Conservation (phyloP, 2,113 vertebrate species). For the Climacteris rufus region DNA sequence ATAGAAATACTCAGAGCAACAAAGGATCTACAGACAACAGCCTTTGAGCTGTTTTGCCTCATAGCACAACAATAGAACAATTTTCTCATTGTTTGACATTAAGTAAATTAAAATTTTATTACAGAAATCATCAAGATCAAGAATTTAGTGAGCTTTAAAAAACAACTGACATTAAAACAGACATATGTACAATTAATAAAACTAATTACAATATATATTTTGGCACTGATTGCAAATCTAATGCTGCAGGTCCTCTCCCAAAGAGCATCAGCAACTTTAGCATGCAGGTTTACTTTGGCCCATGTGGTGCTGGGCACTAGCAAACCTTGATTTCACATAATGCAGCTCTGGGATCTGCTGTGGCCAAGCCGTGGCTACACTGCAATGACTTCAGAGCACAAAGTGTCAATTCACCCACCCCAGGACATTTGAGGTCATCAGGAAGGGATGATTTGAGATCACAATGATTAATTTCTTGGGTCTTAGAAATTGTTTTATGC, state of each 20-base stretch:
- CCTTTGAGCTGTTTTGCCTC: neutral
- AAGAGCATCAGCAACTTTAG: neutral
- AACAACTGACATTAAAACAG: neutral
- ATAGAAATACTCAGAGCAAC: neutral
- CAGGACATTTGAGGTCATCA: neutral
- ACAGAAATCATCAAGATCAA: neutral
- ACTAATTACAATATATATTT: neutral
- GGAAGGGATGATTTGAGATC: neutral
- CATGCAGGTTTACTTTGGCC: neutral
- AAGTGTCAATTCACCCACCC: neutral
- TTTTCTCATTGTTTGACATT: neutral
- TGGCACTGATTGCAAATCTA: neutral
- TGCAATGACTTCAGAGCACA: neutral
- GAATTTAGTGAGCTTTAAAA: neutral
- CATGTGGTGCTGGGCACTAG: neutral
- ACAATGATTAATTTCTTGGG: neutral
- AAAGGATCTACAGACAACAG: neutral
- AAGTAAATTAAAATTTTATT: neutral
- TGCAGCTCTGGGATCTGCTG: accelerated
- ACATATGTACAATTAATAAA: neutral
- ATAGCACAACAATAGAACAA: neutral
- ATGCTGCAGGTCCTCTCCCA: neutral
- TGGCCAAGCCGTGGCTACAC: neutral
- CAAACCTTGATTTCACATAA: neutral
- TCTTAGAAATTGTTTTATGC: neutral